phyloP scores from a whole-genome alignment of 2,113 vertebrate species.

The Balaenoptera acutorostrata region DNA sequence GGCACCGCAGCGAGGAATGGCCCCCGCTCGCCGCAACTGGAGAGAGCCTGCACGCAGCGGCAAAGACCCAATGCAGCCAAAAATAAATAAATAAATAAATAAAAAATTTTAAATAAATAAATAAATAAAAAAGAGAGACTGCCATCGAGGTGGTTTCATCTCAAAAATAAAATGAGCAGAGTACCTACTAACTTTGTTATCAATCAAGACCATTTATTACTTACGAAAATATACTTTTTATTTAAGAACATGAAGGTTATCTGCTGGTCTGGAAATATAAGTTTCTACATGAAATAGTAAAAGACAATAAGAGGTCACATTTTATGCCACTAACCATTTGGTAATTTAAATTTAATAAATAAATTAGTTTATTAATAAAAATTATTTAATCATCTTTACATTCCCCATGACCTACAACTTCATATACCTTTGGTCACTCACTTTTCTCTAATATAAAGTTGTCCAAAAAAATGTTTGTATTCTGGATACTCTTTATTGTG shows the following conservation, averaged over 20 bases:
- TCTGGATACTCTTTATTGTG: background rate
- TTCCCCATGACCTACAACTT: background rate
- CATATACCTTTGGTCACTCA: background rate
- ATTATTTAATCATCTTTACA: background rate
- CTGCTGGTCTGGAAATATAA: background rate
- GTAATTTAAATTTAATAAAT: slow-evolving; percentile 14
- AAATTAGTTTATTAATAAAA: background rate
- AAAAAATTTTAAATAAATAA: too few species aligned
- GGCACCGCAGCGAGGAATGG: too few species aligned
- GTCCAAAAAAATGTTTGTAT: background rate
- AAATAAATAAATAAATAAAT: too few species aligned
- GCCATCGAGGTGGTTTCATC: too few species aligned
- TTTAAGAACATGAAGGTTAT: background rate
- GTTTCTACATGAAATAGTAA: background rate
- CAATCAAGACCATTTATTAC: slow-evolving; percentile 1
- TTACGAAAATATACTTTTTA: background rate
- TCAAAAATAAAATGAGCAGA: background rate
- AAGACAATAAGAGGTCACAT: background rate
- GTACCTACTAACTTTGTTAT: background rate
- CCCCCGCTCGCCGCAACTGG: too few species aligned
- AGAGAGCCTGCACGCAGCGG: too few species aligned
- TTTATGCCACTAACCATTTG: background rate
- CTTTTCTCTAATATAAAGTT: background rate
- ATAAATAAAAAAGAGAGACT: too few species aligned
- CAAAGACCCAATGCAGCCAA: too few species aligned